Base-by-base conservation (phyloP, 2,888 invertebrate species). In the Orthosia cruda region DNA sequence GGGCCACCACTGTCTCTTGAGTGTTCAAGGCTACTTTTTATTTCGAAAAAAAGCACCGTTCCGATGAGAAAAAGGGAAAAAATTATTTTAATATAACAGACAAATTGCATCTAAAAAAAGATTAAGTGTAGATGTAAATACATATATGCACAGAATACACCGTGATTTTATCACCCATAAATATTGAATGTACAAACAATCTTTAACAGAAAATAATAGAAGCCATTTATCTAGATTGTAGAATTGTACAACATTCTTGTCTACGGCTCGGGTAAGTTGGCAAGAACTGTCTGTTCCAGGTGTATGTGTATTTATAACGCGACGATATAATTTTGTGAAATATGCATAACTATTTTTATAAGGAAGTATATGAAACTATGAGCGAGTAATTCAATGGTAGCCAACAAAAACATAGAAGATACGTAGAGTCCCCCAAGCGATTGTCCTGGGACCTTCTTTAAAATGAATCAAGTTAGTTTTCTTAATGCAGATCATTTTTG, bases 151-250 rank as follows among this genome's bases (percentile, higher is more conserved):
- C 23, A 55, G 45, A 20, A 18, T 23, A 23, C 18, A 64, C 16
- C 20, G 40, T n/a, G 50, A 47, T 32, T 26, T 18, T 61, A 72
- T 47, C 72, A 32, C 18, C 11, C 45, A 59, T 32, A 40, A 47
- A 54, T 71, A 72, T 61, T 58, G 18, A 63, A 62, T 54, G 32
- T 32, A 62, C 23, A 71, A 71, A 71, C 20, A 79, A 71, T 55
- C 4, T 54, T 23, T 20, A 57, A 3, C 18, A 62, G 45, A 52
- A 16, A 47, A 62, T 47, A 57, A 40, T 9, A 52, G 32, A 3
- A 23, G 4, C 15, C 12, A 49, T 75, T 70, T 75, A 55, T 61
- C 71, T 18, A 61, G 52, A 32, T 52, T 47, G 58, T 47, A 47
- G 2, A 74, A 18, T 58, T 45, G 47, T 78, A 54, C 26, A 52